Base-by-base conservation (phyloP, 1,140 invertebrate species). In the Zaprionus nigranus region DNA sequence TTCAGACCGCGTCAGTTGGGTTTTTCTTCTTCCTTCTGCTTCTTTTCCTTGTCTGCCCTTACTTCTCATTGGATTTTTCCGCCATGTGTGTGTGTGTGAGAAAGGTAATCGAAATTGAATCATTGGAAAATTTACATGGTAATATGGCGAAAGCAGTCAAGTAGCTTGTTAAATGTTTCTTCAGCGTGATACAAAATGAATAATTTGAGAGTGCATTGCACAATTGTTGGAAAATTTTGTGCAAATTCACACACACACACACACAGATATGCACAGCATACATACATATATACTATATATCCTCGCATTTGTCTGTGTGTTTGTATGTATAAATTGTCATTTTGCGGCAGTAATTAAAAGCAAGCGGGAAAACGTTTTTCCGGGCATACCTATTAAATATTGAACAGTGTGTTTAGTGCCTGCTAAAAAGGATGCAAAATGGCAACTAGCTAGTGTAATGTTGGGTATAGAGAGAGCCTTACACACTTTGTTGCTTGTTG, bases 81-180 rank as follows among this genome's bases (percentile, higher is more conserved):
- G 7, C 40, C 46, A 15, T 9, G 34, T 36, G 22, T 34, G 34
- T 36, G 22, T 34, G 40, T n/a, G 30, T 34, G 30, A 34, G 30
- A 34, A 61, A 79, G 61, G 83, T 57, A 72, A 60, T 54, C 72
- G 58, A 84, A 90, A 84, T 88, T 81, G 81, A 88, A 90, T 88
- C 78, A 90, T 90, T 84, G 81, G 73, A 60, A 78, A 88, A 75
- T 79, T 53, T 79, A 76, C 68, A 79, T 38, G 49, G 57, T 59
- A 64, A 78, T 70, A 59, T 53, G 63, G 65, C 40, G 28, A 56
- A 75, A 62, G 43, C 66, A 62, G 36, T 59, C 60, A 64, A 71
- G 68, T 59, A 71, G 67, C 73, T 59, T 75, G 67, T 75, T 75
- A 71, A 75, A 59, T 54, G 34, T 53, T 59, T 71, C 60, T 60